Evolutionary conservation across 2,113 vertebrate genomes (phyloP), one percentile per base, ranked within the genome.

Genomic region (Phaethon lepturus): DNA sequence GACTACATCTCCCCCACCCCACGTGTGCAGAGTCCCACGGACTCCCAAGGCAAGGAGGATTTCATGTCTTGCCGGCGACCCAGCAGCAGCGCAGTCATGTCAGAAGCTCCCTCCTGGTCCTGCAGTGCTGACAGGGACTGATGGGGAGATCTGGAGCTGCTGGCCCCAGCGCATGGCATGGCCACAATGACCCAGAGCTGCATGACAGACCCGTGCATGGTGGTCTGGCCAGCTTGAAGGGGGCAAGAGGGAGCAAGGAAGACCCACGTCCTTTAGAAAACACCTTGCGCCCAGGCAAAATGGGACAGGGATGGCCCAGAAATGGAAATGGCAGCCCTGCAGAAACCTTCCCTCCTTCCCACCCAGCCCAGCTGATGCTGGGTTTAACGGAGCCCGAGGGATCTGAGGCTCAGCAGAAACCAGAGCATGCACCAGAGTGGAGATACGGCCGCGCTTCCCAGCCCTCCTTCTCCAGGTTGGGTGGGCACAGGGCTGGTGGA

Each of bases 281-380:
- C 64, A 81, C 19, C n/a, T 81, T n/a, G 31, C 66, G 25, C 42
- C 38, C 28, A 64, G 71, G 53, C 4, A 24, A 80, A 92, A 38
- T 1, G 2, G 63, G 56, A n/a, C 76, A 74, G 25, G 42, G 29
- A 16, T 72, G 81, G 42, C 60, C 44, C 60, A 95, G 90, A 94
- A 93, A 81, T 11, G 67, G 85, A 81, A 81, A 55, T 11, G 64
- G 60, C 73, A 95, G 56, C 64, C 75, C 63, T 80, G 63, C 72
- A 86, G 62, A 73, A 93, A 60, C 47, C 77, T 79, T 75, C n/a
- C 25, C 31, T 8, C 25, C 44, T 67, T 63, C 40, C 62, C 10
- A 3, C 25, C 40, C 50, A 71, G 69, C 76, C n/a, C 64, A 28
- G 90, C 63, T 71, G 38, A 52, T 56, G 55, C 59, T 12, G 11